A percentile compares a stretch with the other conserved stretches of the same genome.
Conservation (phyloP, 2,797 vertebrate species). For the Adrianichthys oophorus region DNA sequence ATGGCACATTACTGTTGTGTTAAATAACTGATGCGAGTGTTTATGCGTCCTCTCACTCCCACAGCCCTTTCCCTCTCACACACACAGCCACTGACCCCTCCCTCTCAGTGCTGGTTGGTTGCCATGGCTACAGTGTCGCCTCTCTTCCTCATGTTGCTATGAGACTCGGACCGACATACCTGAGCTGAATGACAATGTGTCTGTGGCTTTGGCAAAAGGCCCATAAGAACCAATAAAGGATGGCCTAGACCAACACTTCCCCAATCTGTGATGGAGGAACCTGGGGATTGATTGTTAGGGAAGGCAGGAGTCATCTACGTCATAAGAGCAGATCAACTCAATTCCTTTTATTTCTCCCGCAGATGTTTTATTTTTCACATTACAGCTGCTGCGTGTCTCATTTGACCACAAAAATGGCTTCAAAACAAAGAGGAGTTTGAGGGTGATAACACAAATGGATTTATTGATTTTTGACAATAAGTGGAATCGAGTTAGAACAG, state of each 20-base stretch:
- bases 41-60: slow-evolving; percentile 15
- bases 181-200: slow-evolving; percentile 76
- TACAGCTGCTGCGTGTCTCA: slow-evolving; percentile 1
- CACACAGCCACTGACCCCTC: slow-evolving; percentile 49
- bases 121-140: slow-evolving; percentile 74
- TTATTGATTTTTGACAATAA: background rate
- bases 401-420: slow-evolving; percentile 4
- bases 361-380: slow-evolving; percentile 7
- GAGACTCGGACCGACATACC: slow-evolving; percentile 73
- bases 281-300: slow-evolving; percentile 47
- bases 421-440: background rate
- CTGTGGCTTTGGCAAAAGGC: slow-evolving; percentile 57
- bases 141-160: slow-evolving; percentile 76
- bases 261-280: slow-evolving; percentile 43
- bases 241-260: slow-evolving; percentile 61
- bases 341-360: slow-evolving; percentile 24
- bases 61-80: slow-evolving; percentile 13
- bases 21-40: slow-evolving; percentile 35
- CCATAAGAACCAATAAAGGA: slow-evolving; percentile 64
- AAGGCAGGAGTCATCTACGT: slow-evolving; percentile 39
- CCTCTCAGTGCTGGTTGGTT: slow-evolving; percentile 71
- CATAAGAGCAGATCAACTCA: slow-evolving; percentile 34
- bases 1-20: slow-evolving; percentile 24
- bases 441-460: background rate
- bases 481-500: background rate